Conservation (phyloP, 2,113 vertebrate genomes). For the Pandion haliaetus region DNA sequence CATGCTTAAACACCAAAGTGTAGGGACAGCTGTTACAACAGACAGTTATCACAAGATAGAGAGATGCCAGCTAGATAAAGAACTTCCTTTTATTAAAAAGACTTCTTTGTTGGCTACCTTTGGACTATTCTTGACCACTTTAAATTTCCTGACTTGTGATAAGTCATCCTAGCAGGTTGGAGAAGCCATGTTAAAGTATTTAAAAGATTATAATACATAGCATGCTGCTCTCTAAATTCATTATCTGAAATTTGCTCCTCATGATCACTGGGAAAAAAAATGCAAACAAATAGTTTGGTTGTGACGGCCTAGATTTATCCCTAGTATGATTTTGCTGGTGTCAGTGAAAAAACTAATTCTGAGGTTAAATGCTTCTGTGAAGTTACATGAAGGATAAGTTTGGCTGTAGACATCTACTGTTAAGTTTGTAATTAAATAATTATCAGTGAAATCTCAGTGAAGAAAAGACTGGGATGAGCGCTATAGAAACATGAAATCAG, state of each 20-base stretch:
- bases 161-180: background rate
- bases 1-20: background rate
- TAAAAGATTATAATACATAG: background rate
- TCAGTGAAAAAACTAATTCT: background rate
- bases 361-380: background rate
- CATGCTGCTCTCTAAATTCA: background rate
- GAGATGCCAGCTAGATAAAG: background rate
- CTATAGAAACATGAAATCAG: background rate
- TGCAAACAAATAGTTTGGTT: background rate
- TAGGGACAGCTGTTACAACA: background rate
- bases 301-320: background rate
- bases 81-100: background rate
- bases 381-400: background rate
- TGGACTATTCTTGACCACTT: background rate
- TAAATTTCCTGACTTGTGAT: background rate
- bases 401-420: background rate
- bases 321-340: background rate
- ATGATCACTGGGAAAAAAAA: accelerated
- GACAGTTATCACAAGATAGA: background rate
- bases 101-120: background rate
- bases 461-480: background rate
- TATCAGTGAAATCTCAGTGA: background rate
- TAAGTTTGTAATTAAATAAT: background rate
- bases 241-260: background rate
- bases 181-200: background rate